Conservation (phyloP, 2,888 invertebrate genomes). For the Agonopterix alstromeriana region DNA sequence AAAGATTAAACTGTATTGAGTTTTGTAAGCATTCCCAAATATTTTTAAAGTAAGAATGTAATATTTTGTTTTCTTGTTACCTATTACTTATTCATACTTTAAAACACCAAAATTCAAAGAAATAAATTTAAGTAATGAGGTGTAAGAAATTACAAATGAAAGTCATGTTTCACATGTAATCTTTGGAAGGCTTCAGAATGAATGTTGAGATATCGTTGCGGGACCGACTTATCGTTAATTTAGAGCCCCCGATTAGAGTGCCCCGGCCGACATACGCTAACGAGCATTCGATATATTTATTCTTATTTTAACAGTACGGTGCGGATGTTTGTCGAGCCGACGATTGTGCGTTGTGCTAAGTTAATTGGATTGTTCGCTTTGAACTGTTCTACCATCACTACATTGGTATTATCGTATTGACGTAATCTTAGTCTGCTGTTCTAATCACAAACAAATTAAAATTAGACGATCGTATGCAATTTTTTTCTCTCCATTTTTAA, state of each 20-base stretch:
- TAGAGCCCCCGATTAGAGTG: conserved; percentile 70
- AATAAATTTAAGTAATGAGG: conserved; percentile 22
- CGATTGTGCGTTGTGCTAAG: conserved; percentile 56
- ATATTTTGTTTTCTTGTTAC: too few relatives aligned
- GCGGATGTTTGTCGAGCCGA: conserved; percentile 63
- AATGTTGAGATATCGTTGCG: conserved; percentile 65
- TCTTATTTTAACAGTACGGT: conserved; percentile 61
- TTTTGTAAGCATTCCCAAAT: neutral
- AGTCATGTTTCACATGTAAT: conserved; percentile 59
- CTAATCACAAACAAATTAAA: conserved; percentile 16
- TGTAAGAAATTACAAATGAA: conserved; percentile 47
- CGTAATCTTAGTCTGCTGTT: conserved; percentile 21
- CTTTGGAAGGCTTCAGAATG: conserved; percentile 59
- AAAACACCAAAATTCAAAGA: too few relatives aligned
- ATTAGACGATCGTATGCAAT: neutral
- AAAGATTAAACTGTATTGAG: conserved; percentile 27
- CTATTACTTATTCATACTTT: too few relatives aligned
- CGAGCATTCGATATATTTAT: conserved; percentile 67
- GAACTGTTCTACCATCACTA: conserved; percentile 32
- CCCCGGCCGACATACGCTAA: conserved; percentile 62
- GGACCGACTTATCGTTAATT: conserved; percentile 71
- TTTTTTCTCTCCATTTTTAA: neutral
- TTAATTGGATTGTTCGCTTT: conserved; percentile 62
- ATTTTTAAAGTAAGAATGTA: neutral
- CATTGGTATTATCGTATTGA: conserved; percentile 24